Conservation (phyloP, 1,140 invertebrate species). For the Cyrtorhinus lividipennis region DNA sequence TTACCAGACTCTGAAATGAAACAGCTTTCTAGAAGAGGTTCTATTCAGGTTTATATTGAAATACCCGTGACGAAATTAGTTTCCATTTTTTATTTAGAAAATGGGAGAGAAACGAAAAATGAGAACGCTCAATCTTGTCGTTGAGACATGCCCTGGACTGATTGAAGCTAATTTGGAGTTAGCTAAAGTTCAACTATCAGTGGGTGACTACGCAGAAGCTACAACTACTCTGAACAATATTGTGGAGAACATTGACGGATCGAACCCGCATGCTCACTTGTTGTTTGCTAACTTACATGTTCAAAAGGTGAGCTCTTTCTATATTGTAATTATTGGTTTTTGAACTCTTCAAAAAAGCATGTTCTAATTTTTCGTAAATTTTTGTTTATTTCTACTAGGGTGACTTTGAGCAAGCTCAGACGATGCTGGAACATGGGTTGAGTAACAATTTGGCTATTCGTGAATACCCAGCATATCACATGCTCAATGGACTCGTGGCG, state of each 20-base stretch:
- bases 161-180: conserved; percentile 45
- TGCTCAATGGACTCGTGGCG: conserved; percentile 67
- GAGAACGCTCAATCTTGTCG: conserved; percentile 54
- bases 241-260: conserved; percentile 54
- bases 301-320: conserved; percentile 30
- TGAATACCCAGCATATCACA: conserved; percentile 80
- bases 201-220: conserved; percentile 54
- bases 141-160: conserved; percentile 67
- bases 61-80: background rate
- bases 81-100: conserved; percentile 17
- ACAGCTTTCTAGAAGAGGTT: no score
- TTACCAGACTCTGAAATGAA: no score
- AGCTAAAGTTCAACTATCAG: conserved; percentile 38
- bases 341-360: no score
- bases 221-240: conserved; percentile 51
- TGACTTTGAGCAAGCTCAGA: conserved; percentile 60
- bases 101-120: conserved; percentile 36
- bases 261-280: conserved; percentile 67
- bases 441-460: conserved; percentile 84
- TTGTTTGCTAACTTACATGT: conserved; percentile 75
- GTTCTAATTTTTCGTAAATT: background rate
- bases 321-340: no score
- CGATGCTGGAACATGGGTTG: conserved; percentile 72
- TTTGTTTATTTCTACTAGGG: conserved; percentile 37
- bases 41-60: background rate